Conservation (phyloP, 2,797 vertebrate genomes). For the Dendrocincla fuliginosa region DNA sequence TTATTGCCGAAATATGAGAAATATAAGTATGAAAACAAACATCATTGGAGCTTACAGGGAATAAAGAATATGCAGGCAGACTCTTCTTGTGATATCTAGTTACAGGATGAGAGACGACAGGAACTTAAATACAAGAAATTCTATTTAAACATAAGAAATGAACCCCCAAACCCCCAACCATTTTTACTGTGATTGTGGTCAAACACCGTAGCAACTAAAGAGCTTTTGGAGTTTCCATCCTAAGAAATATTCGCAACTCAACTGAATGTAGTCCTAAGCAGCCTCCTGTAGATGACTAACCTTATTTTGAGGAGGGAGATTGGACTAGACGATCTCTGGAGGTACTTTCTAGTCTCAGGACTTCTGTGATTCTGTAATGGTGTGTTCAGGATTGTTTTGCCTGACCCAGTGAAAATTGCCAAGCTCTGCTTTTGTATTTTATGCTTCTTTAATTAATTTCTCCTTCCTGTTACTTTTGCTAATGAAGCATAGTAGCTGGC, state of each 20-base stretch:
- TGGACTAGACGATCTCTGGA: background rate
- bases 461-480: background rate
- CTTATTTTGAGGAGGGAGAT: accelerated
- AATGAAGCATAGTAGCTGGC: background rate
- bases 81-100: background rate
- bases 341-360: background rate
- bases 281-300: background rate
- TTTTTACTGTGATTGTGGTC: background rate
- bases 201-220: background rate
- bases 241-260: background rate
- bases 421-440: background rate
- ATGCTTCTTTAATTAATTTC: background rate
- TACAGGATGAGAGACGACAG: background rate
- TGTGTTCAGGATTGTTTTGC: background rate
- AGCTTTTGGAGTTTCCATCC: background rate
- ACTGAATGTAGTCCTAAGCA: background rate
- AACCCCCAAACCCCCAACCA: accelerated
- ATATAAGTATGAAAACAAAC: background rate
- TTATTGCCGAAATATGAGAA: background rate
- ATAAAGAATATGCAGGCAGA: background rate
- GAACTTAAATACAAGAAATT: background rate
- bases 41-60: background rate
- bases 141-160: background rate
- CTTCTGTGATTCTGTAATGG: background rate
- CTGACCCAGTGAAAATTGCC: background rate